Evolutionary conservation across 1,140 invertebrate species (phyloP), one percentile per base, ranked within the genome.

Genomic region (Cotesia glomerata): DNA sequence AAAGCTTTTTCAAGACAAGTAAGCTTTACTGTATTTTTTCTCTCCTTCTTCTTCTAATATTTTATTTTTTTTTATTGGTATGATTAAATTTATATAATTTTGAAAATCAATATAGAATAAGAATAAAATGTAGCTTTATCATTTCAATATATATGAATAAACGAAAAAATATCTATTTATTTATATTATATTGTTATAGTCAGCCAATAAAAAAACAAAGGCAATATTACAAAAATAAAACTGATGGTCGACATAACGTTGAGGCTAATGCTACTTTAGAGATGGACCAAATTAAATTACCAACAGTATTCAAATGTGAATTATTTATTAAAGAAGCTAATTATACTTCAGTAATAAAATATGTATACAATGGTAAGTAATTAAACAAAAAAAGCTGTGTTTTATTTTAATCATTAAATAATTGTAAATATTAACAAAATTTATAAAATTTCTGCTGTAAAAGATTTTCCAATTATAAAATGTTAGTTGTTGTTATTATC

Each of bases 231-330:
- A 79, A 73, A 75, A 77, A 78, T 63, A 74, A 76, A 36, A 39
- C 66, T 79, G 74, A 88, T 81, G 79, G 90, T 82, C 79, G 79
- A 11, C 81, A 74, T 63, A 79, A 63, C 32, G 79, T 79, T 5
- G 77, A 81, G 74, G 79, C 78, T 18, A 68, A 74, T 68, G 82
- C 78, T 34, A 85, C 89, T 34, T 81, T 91, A 11, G 82, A 84
- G 34, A 89, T 88, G 67, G 86, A 86, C 0, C 88, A 90, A 71
- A 81, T 91, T 5, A 85, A 88, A n/a, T 84, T 89, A 7, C 90
- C 91, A 4, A 89, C 89, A 26, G 87, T 89, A 82, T 91, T 92
- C 81, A 88, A 89, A 71, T 92, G 91, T 78, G 89, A 91, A 72
- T 79, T 92, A 69, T 84, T 88, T 73, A 90, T 92, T 84, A 86